Conservation (phyloP, 2,797 vertebrate species). For the Emys orbicularis region DNA sequence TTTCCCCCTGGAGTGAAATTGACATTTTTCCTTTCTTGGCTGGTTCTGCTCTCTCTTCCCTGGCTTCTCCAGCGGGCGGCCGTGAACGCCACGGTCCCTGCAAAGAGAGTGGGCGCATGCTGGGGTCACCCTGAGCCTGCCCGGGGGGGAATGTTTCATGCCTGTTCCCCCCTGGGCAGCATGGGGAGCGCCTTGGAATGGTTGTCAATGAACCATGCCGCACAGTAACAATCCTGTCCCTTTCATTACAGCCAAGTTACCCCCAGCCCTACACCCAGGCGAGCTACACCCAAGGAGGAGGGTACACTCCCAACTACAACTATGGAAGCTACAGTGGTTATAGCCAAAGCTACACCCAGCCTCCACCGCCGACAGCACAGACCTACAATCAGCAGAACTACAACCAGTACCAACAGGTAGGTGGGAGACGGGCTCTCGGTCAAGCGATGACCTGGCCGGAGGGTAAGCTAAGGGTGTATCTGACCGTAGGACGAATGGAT, state of each 20-base stretch:
- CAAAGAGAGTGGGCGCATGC: background rate
- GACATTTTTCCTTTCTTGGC: background rate
- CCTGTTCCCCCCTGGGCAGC: background rate
- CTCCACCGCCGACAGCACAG: slow-evolving; percentile 76
- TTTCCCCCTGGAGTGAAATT: background rate
- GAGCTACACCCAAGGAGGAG: slow-evolving; percentile 52
- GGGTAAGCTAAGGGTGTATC: background rate
- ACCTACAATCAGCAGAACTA: slow-evolving; percentile 86
- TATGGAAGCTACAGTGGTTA: slow-evolving; percentile 89
- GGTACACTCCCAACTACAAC: slow-evolving; percentile 81
- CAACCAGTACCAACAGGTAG: slow-evolving; percentile 91
- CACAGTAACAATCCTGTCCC: background rate
- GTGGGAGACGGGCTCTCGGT: background rate
- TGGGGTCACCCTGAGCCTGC: background rate
- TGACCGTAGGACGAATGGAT: too few relatives aligned
- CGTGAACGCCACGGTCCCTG: too few relatives aligned
- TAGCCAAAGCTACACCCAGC: slow-evolving; percentile 77
- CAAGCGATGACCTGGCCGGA: background rate
- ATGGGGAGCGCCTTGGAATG: background rate
- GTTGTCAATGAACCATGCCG: background rate
- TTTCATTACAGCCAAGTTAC: slow-evolving; percentile 79
- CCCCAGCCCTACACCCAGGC: slow-evolving; percentile 80
- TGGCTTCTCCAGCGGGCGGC: background rate
- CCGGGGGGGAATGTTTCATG: background rate
- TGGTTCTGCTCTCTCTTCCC: background rate